Conservation (phyloP, 1,140 invertebrate genomes). For the Halictus rubicundus region DNA sequence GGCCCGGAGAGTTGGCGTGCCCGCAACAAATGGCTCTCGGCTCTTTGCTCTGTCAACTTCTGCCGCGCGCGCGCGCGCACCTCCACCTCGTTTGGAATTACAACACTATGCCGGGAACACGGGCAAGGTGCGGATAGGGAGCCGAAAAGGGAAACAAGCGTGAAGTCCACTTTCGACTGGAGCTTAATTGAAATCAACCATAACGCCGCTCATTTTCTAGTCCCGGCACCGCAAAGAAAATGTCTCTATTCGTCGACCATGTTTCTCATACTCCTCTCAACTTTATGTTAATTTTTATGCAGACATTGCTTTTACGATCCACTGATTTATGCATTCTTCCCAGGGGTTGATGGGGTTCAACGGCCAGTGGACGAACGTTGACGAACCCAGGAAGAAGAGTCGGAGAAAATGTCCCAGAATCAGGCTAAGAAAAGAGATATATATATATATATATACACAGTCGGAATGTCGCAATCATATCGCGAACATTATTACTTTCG, state of each 20-base stretch:
- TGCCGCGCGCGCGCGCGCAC: too few relatives aligned
- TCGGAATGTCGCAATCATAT: background rate
- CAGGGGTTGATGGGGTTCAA: too few relatives aligned
- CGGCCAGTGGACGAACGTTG: too few relatives aligned
- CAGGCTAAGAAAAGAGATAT: background rate
- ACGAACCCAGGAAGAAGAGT: too few relatives aligned
- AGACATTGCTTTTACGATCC: too few relatives aligned
- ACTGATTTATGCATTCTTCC: too few relatives aligned
- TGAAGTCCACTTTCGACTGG: background rate
- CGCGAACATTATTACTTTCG: slow-evolving; percentile 1
- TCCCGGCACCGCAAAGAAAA: too few relatives aligned
- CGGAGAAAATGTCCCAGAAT: too few relatives aligned
- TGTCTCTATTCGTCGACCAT: too few relatives aligned
- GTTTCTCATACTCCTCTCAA: background rate
- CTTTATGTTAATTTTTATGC: too few relatives aligned
- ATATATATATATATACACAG: too few relatives aligned
- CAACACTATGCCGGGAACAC: background rate
- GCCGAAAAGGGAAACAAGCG: background rate
- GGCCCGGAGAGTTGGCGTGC: background rate
- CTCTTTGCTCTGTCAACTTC: background rate
- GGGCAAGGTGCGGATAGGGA: background rate
- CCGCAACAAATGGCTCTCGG: background rate
- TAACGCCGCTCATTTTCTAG: background rate
- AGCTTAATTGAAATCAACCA: background rate
- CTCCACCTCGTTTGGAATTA: background rate